A percentile compares a stretch with the other conserved stretches of the same genome.
Evolutionary conservation across 2,888 invertebrate genomes (phyloP).

Genomic region (Xestia ashworthii): DNA sequence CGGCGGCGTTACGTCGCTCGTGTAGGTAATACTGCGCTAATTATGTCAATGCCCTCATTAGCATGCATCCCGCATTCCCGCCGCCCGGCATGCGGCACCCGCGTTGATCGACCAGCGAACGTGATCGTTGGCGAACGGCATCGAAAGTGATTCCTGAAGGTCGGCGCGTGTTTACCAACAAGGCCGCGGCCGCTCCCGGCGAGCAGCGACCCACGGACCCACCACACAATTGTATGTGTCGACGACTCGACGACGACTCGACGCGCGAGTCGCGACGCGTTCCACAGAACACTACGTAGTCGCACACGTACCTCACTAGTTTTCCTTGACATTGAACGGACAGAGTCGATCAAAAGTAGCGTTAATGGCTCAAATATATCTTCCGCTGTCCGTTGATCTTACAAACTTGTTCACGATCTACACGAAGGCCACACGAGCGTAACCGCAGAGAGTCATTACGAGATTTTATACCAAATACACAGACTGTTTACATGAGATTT

Average conservation of each 20-base stretch:
- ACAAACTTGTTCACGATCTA: conserved; percentile 31
- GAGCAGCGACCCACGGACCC: background rate
- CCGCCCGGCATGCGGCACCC: conserved; percentile 31
- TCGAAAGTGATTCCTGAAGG: conserved; percentile 74
- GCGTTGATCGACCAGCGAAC: conserved; percentile 57
- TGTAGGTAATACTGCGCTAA: conserved; percentile 59
- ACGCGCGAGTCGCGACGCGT: background rate
- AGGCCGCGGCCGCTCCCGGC: conserved; percentile 7
- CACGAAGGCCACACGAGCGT: conserved; percentile 42
- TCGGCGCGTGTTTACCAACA: conserved; percentile 67
- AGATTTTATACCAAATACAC: background rate
- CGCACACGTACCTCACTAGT: conserved; percentile 7
- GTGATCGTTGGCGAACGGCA: conserved; percentile 60
- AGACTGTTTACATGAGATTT: background rate
- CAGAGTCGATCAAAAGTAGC: conserved; percentile 13
- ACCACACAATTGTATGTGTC: background rate
- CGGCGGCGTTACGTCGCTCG: conserved; percentile 5
- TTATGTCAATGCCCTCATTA: conserved; percentile 66
- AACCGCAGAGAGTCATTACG: conserved; percentile 8
- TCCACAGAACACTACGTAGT: background rate
- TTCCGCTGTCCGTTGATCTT: conserved; percentile 29
- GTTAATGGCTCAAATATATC: conserved; percentile 1
- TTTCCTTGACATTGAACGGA: conserved; percentile 42
- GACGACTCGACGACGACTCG: background rate
- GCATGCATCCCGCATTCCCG: conserved; percentile 61